phyloP scores from a whole-genome alignment of 2,113 vertebrate genomes.

The Guaruba guarouba region DNA sequence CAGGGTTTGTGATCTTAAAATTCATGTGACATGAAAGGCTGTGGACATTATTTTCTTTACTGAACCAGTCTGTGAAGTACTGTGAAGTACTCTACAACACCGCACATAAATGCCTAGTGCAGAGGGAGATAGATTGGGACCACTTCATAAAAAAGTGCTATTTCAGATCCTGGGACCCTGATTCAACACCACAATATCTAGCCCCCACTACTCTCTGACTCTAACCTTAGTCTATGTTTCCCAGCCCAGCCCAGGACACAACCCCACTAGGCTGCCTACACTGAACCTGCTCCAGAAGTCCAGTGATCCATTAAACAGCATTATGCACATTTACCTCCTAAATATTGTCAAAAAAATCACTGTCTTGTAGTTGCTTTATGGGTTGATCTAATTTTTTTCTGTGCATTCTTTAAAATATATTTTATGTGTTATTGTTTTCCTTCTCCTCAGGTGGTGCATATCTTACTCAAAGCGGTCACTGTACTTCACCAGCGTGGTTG shows the following conservation, averaged over 20 bases:
- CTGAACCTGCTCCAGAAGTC: neutral
- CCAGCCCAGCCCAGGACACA: neutral
- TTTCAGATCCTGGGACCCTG: neutral
- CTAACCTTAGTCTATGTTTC: neutral
- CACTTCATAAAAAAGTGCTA: neutral
- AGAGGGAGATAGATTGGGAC: neutral
- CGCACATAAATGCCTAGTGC: fast-evolving
- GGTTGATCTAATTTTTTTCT: neutral
- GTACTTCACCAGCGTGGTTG: fast-evolving
- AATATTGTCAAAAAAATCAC: neutral
- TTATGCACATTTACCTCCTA: neutral
- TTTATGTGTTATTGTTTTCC: neutral
- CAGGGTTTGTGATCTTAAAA: neutral
- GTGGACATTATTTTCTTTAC: neutral
- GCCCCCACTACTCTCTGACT: fast-evolving
- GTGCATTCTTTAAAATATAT: neutral
- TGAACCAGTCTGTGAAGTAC: neutral
- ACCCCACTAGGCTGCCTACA: neutral
- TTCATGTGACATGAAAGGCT: neutral
- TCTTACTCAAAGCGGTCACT: neutral
- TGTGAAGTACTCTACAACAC: neutral
- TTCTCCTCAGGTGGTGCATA: neutral
- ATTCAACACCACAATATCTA: neutral
- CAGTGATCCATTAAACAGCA: neutral
- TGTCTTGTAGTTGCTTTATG: neutral